Conservation (phyloP, 1,140 invertebrate species). For the Danaus plexippus region DNA sequence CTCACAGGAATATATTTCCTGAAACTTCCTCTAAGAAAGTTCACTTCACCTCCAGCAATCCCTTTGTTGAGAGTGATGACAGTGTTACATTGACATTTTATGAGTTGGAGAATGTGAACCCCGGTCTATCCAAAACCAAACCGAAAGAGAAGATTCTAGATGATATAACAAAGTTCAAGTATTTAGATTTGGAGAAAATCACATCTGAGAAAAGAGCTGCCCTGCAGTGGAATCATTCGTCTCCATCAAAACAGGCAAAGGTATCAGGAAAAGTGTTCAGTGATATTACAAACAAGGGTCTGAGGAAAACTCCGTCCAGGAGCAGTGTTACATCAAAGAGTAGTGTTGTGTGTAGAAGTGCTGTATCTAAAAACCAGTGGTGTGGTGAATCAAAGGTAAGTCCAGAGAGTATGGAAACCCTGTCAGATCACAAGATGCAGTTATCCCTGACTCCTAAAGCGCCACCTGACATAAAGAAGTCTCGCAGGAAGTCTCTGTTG, state of each 20-base stretch:
- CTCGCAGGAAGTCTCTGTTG: slow-evolving; percentile 59
- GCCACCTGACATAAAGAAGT: slow-evolving; percentile 47
- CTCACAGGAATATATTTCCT: slow-evolving; percentile 57
- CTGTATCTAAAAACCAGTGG: slow-evolving; percentile 40
- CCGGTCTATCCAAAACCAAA: slow-evolving; percentile 29
- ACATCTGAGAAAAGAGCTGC: slow-evolving; percentile 47
- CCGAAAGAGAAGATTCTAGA: slow-evolving; percentile 27
- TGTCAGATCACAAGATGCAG: slow-evolving; percentile 21
- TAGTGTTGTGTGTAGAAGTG: slow-evolving; percentile 39
- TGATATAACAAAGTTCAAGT: slow-evolving; percentile 65
- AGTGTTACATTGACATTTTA: slow-evolving; percentile 68
- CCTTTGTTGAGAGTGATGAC: slow-evolving; percentile 66
- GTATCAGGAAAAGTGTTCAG: slow-evolving; percentile 40
- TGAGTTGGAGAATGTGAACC: slow-evolving; percentile 52
- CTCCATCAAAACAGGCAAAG: slow-evolving; percentile 57
- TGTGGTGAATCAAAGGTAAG: slow-evolving; percentile 33
- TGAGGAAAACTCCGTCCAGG: slow-evolving; percentile 57
- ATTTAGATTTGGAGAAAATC: slow-evolving; percentile 58
- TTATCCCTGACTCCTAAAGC: slow-evolving; percentile 33
- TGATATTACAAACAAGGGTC: slow-evolving; percentile 47
- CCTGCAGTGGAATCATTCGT: slow-evolving; percentile 51
- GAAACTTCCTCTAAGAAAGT: slow-evolving; percentile 55
- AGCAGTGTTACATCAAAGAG: slow-evolving; percentile 41
- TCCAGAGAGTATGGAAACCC: slow-evolving; percentile 30
- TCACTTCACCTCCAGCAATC: slow-evolving; percentile 62